Evolutionary conservation across 2,113 vertebrate species (phyloP).

Genomic region (Grantiella picta): DNA sequence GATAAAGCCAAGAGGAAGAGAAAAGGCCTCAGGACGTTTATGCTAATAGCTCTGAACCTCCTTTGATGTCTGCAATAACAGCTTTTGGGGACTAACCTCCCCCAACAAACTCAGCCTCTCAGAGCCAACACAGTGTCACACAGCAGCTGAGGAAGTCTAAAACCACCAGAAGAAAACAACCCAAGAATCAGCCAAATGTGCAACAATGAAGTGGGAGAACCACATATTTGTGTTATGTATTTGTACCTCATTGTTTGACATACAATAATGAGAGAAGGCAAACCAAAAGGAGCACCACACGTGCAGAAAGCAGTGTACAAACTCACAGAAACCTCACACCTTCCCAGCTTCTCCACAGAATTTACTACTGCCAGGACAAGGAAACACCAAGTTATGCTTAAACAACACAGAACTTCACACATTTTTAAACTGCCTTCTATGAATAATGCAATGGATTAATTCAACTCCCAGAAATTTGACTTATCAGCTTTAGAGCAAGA

Average conservation of each 20-base stretch:
- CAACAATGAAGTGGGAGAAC: not conserved
- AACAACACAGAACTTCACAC: not conserved
- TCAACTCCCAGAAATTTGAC: not conserved
- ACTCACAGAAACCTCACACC: not conserved
- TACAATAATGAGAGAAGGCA: not conserved
- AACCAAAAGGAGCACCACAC: not conserved
- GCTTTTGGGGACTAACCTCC: not conserved
- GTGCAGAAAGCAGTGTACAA: not conserved
- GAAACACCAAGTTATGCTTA: not conserved
- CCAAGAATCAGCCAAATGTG: not conserved
- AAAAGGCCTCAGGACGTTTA: not conserved
- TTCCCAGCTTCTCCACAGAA: not conserved
- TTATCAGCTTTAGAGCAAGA: not conserved
- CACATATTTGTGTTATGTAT: fast-evolving
- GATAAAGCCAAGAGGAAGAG: constrained; percentile 29
- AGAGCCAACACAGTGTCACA: not conserved
- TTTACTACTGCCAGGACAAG: not conserved
- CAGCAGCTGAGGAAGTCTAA: not conserved
- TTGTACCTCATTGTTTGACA: not conserved
- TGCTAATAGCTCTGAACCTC: not conserved
- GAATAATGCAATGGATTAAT: not conserved
- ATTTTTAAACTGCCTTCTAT: not conserved
- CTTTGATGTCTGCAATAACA: constrained; percentile 22
- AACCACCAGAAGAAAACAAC: not conserved
- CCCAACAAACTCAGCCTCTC: not conserved